Base-by-base conservation (phyloP, 2,888 invertebrate genomes). In the Synergus laeviventris region DNA sequence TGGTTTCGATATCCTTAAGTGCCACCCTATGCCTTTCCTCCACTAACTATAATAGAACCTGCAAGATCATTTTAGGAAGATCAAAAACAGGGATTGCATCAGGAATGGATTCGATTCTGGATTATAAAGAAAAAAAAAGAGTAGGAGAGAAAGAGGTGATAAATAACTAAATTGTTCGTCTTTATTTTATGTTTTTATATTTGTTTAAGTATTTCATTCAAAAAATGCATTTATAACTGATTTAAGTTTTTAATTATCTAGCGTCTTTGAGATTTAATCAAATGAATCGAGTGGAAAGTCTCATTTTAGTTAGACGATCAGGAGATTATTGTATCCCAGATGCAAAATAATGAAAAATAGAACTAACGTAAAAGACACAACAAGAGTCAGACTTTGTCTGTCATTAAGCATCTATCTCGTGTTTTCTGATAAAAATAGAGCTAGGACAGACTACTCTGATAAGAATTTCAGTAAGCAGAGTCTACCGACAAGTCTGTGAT, bases 401-500 rank as follows among this genome's bases (percentile, higher is more conserved):
- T 62, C 38, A 49, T 45, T 24, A 36, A 2, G 12, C 3, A 70
- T 70, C 70, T 70, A n/a, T 49, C n/a, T 36, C n/a, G n/a, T 3
- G 31, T n/a, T 49, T 54, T 21, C n/a, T 49, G 36, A 70, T 70
- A 70, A 54, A 70, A 70, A 49, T 70, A 70, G 36, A 70, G 70
- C 31, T 70, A 49, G 18, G 49, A 8, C 31, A 49, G 36, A 70
- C 45, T 38, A 70, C 9, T 49, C 11, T 49, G 70, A 70, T 70
- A 70, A 70, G 70, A 36, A 70, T 49, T 49, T 70, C 31, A 70
- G 45, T 45, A 24, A 70, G 24, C 21, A 21, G 11, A 70, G 70
- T 24, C 45, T 54, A 70, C 31, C 49, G 12, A 4, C n/a, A 49
- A n/a, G 31, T 70, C 70, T 49, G n/a, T 45, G 1, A 24, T 1